Evolutionary conservation across 2,888 invertebrate species (phyloP), one percentile per base, ranked within the genome.

Genomic region (Tanytarsus gracilentus): DNA sequence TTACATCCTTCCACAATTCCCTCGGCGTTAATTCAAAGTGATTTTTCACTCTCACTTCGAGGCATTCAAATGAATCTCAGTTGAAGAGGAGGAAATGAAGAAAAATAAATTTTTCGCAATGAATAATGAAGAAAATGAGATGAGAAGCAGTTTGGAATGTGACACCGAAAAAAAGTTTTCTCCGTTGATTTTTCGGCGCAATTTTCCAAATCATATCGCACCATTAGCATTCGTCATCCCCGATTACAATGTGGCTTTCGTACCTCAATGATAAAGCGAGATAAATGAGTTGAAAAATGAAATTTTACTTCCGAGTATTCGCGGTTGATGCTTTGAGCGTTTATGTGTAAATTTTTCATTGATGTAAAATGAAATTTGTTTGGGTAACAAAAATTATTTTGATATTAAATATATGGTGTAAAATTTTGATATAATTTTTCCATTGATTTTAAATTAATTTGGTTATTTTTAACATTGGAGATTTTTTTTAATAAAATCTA

Each of bases 301-400:
- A n/a, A n/a, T n/a, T n/a, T n/a, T 39, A 39, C 39, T 14, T 11
- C 39, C 39, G n/a, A 5, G 39, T n/a, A 39, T 39, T 9, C 7
- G 9, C 9, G 30, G 30, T 30, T 30, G 7, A 30, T 30, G 39
- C 40, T 40, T 40, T 27, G 8, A 55, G 55, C 55, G 27, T 33
- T 55, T 33, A 39, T 40, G 27, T 39, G 55, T 55, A 55, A 55
- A 40, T 55, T 40, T 25, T 36, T 53, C 36, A 36, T 33, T 52
- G n/a, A n/a, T n/a, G n/a, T n/a, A n/a, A n/a, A n/a, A n/a, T n/a
- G n/a, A n/a, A n/a, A n/a, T n/a, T n/a, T n/a, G n/a, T n/a, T n/a
- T n/a, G n/a, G n/a, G n/a, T n/a, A n/a, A n/a, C n/a, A n/a, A n/a
- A n/a, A n/a, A n/a, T n/a, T n/a, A n/a, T n/a, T n/a, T n/a, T n/a